phyloP scores from a whole-genome alignment of 2,888 invertebrate species.

The Zygothrica quintamaculata region DNA sequence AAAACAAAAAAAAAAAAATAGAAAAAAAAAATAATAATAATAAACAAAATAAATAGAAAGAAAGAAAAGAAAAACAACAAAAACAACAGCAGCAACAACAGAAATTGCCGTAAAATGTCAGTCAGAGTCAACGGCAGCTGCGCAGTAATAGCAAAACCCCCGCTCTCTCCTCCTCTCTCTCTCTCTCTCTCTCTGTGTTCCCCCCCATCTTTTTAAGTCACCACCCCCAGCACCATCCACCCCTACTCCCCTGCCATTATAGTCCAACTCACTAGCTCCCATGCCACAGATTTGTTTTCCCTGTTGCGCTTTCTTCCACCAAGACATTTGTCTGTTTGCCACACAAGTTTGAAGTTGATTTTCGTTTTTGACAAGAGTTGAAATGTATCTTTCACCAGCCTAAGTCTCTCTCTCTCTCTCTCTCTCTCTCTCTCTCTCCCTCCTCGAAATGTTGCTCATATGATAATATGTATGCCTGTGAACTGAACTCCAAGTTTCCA shows the following conservation, averaged over 20 bases:
- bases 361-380: constrained; percentile 79
- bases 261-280: background rate
- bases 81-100: constrained; percentile 24
- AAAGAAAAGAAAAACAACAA: constrained; percentile 36
- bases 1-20: no score
- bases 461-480: constrained; percentile 5
- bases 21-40: no score
- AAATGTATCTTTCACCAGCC: constrained; percentile 79
- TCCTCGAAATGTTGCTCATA: constrained; percentile 6
- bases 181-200: no score
- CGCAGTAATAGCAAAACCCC: constrained; percentile 36
- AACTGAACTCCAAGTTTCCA: constrained; percentile 14
- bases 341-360: constrained; percentile 63
- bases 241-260: constrained; percentile 10
- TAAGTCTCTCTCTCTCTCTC: constrained; percentile 11
- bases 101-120: constrained; percentile 72
- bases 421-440: constrained; percentile 1
- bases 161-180: background rate
- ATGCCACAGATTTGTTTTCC: constrained; percentile 34
- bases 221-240: constrained; percentile 16
- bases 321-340: constrained; percentile 75
- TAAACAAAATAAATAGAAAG: no score
- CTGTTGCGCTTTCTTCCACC: constrained; percentile 70
- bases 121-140: constrained; percentile 68
- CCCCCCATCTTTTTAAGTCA: constrained; percentile 19